Base-by-base conservation (phyloP, 2,888 invertebrate species). In the Trichacis sp. region DNA sequence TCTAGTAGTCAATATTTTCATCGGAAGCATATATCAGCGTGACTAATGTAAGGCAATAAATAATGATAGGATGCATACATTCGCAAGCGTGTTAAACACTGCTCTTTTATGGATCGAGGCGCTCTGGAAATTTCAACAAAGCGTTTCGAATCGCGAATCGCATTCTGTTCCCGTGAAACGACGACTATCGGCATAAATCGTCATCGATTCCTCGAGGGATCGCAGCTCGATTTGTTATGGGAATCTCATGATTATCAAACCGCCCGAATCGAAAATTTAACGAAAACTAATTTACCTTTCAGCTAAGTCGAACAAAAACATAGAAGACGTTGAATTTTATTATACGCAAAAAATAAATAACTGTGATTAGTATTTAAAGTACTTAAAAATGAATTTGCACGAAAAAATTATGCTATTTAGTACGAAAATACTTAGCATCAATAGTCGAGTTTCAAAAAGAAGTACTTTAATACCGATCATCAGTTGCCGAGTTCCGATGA, bases 101-200 rank as follows among this genome's bases (percentile, higher is more conserved):
- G 45, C 45, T 45, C n/a, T 45, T 45, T n/a, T 11, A n/a, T 5
- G 45, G 45, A 18, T 19, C 45, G 45, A 42, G 14, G 14, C 42
- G n/a, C 6, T 33, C 11, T 6, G 14, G 14, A 20, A 45, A 20
- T 20, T 18, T 19, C 12, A 11, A 45, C 46, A 29, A 19, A 20
- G 61, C 65, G 61, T 65, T 50, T 30, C 61, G 53, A 57, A 65
- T 61, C 36, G 55, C 54, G 56, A 54, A 54, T 51, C 56, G 46
- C 47, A 50, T 42, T 52, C 56, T 57, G 29, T 48, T 15, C 48
- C 47, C 42, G 38, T 30, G 57, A 53, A 56, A 45, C 49, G 51
- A 18, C 17, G 17, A 18, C 42, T 24, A 59, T 53, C 50, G 52
- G 14, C 57, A 54, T 57, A 56, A 57, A 65, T 52, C 33, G 40